phyloP scores from a whole-genome alignment of 2,888 invertebrate species.

The Lepeophtheirus nordmannii region DNA sequence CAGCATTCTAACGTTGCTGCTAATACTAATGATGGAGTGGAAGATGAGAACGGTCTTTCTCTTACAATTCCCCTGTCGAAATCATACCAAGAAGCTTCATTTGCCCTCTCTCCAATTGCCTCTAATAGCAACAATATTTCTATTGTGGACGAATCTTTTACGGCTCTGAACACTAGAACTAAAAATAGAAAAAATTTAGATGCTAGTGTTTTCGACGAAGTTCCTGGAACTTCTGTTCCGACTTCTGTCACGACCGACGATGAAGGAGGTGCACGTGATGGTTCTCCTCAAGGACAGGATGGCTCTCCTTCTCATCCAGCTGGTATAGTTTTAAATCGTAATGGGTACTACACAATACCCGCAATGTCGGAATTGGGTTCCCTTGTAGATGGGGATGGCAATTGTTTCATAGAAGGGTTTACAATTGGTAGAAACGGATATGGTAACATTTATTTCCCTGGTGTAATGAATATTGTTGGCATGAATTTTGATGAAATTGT shows the following conservation, averaged over 20 bases:
- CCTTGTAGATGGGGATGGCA: conserved; percentile 51
- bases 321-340: conserved; percentile 55
- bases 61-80: not conserved
- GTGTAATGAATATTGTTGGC: conserved; percentile 64
- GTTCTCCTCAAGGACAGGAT: conserved; percentile 43
- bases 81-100: not conserved
- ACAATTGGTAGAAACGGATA: conserved; percentile 76
- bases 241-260: not conserved
- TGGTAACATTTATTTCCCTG: conserved; percentile 73
- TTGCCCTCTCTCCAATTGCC: not conserved
- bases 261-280: conserved; percentile 30
- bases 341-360: conserved; percentile 85
- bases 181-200: not conserved
- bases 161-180: conserved; percentile 19
- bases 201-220: not conserved
- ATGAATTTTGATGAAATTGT: conserved; percentile 29
- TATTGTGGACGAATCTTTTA: conserved; percentile 25
- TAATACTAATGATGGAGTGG: not conserved
- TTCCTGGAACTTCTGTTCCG: not conserved
- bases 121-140: not conserved
- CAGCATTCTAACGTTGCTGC: conserved; percentile 13
- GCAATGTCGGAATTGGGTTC: conserved; percentile 59
- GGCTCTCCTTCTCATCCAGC: too few relatives aligned
- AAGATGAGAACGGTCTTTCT: not conserved
- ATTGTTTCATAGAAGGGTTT: conserved; percentile 67